A percentile compares a stretch with the other conserved stretches of the same genome.
phyloP scores from a whole-genome alignment of 1,140 invertebrate species.

The Amphibalanus amphitrite region DNA sequence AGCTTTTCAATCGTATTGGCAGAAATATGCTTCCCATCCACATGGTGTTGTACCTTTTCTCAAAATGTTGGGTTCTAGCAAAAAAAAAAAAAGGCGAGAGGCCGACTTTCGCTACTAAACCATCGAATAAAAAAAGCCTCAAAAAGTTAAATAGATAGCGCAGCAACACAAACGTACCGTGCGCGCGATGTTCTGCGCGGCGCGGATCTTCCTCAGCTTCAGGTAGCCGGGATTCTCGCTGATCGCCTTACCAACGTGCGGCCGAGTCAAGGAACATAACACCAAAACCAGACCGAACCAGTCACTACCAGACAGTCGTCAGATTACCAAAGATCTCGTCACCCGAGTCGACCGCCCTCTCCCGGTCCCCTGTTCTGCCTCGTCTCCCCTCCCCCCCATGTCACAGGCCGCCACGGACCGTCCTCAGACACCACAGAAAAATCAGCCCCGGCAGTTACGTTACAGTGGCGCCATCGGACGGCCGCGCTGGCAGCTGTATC shows the following conservation, averaged over 20 bases:
- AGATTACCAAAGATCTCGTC: constrained; percentile 29
- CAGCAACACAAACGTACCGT: constrained; percentile 44
- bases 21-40: too few relatives aligned
- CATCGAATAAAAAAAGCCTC: constrained; percentile 12
- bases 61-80: too few relatives aligned
- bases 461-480: too few relatives aligned
- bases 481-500: too few relatives aligned
- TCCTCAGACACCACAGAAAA: background rate
- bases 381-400: too few relatives aligned
- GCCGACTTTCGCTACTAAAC: too few relatives aligned
- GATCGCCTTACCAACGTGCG: constrained; percentile 85
- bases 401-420: background rate
- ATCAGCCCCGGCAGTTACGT: too few relatives aligned
- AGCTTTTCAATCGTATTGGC: too few relatives aligned
- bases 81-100: too few relatives aligned
- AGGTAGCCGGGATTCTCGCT: constrained; percentile 90
- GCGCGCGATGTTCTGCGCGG: constrained; percentile 90
- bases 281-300: constrained; percentile 6
- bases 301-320: constrained; percentile 16
- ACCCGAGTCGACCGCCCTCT: background rate
- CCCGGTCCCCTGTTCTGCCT: background rate
- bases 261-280: constrained; percentile 42
- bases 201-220: constrained; percentile 91
- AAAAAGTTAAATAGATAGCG: too few relatives aligned
- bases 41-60: too few relatives aligned